These are phyloP conservation scores for Bombycilla garrulus DNA, from an alignment of 2,113 vertebrate genomes.

Conservation along the genomic window DNA sequence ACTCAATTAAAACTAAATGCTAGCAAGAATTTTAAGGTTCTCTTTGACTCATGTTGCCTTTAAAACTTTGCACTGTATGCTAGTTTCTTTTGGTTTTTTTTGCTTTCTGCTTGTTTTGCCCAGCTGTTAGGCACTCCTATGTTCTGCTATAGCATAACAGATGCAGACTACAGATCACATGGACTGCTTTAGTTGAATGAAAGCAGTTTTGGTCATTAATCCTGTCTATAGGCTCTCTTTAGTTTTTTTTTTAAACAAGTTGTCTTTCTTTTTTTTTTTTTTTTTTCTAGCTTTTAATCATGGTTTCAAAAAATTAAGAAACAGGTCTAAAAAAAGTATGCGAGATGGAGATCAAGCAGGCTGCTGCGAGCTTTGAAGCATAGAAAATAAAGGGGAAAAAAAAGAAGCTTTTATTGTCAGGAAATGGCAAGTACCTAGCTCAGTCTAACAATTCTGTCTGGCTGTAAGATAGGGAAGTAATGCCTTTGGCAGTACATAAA, in stretches of 20 bases:
- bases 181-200: constrained; percentile 6
- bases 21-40: neutral
- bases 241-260: neutral
- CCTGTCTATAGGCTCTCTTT: neutral
- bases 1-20: neutral
- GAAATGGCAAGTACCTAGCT: constrained; percentile 61
- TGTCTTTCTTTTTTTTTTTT: neutral
- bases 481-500: constrained; percentile 68
- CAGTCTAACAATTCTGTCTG: constrained; percentile 68
- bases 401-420: constrained; percentile 64
- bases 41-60: neutral
- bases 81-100: neutral
- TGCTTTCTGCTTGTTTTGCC: constrained; percentile 10
- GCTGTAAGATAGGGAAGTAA: constrained; percentile 69
- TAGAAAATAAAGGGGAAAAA: constrained; percentile 19
- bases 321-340: neutral
- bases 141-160: constrained; percentile 31
- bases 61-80: neutral
- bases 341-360: neutral
- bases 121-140: constrained; percentile 38
- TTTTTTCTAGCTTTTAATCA: neutral
- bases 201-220: constrained; percentile 20
- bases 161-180: constrained; percentile 21
- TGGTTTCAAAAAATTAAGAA: neutral
- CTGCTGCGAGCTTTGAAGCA: constrained; percentile 60